Conservation (phyloP, 1,140 invertebrate species). For the Pinna nobilis region DNA sequence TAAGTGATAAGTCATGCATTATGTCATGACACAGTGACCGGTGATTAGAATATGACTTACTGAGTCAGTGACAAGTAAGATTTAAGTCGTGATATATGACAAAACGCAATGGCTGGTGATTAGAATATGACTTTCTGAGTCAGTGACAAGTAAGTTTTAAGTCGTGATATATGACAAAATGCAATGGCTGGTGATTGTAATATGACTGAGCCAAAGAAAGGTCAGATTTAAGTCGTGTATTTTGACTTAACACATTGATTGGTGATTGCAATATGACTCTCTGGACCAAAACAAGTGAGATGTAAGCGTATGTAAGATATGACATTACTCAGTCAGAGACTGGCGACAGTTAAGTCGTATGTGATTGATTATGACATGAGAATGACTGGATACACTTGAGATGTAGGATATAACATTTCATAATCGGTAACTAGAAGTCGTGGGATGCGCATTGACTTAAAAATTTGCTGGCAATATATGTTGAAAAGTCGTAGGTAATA, state of each 20-base stretch:
- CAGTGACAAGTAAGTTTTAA: slow-evolving; percentile 79
- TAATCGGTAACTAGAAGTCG: too few species aligned
- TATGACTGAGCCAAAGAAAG: slow-evolving; percentile 84
- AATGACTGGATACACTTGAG: not conserved
- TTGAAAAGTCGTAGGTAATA: too few species aligned
- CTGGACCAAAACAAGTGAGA: not conserved
- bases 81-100: not conserved
- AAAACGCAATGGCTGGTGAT: not conserved
- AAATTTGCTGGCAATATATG: too few species aligned
- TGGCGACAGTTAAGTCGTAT: not conserved
- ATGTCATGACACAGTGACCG: not conserved
- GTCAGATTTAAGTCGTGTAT: slow-evolving; percentile 40
- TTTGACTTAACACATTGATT: not conserved
- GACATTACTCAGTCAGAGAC: not conserved
- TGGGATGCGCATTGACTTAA: too few species aligned
- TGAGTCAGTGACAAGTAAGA: slow-evolving; percentile 83
- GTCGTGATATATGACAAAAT: not conserved
- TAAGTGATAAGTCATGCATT: slow-evolving; percentile 28
- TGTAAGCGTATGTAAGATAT: not conserved
- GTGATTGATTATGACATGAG: not conserved
- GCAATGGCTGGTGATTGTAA: slow-evolving; percentile 65
- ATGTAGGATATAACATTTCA: too few species aligned
- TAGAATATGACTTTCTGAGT: slow-evolving; percentile 83
- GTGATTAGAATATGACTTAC: slow-evolving; percentile 79
- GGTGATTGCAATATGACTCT: not conserved